These are phyloP conservation scores for Anser cygnoides DNA, from an alignment of 2,113 vertebrate species.

Conservation along the genomic window DNA sequence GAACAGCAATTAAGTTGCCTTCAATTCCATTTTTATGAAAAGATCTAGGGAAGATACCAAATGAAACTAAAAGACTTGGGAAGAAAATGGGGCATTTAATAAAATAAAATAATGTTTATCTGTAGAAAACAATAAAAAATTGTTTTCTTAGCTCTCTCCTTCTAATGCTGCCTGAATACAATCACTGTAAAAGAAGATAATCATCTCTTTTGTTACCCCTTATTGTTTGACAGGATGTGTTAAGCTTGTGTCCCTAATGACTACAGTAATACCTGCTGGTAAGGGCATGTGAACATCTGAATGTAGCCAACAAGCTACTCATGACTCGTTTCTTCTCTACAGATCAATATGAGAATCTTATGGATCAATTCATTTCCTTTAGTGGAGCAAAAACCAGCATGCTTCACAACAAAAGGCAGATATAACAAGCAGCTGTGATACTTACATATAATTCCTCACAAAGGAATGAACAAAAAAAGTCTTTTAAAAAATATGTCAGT, in stretches of 20 bases:
- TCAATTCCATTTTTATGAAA: conserved; percentile 44
- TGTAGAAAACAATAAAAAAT: conserved; percentile 5
- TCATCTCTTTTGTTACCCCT: conserved; percentile 17
- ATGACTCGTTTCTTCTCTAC: conserved; percentile 60
- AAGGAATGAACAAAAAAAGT: conserved; percentile 34
- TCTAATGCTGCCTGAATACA: conserved; percentile 1
- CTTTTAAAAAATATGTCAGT: not conserved
- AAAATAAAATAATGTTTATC: not conserved
- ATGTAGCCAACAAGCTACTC: conserved; percentile 60
- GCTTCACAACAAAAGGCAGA: conserved; percentile 64
- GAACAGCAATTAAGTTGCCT: conserved; percentile 63
- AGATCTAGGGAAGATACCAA: not conserved
- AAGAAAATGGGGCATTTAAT: conserved; percentile 16
- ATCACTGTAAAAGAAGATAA: conserved; percentile 35
- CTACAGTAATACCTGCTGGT: conserved; percentile 66
- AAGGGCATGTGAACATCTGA: conserved; percentile 65
- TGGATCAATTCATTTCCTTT: conserved; percentile 67
- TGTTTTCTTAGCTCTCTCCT: conserved; percentile 22
- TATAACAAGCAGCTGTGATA: conserved; percentile 61
- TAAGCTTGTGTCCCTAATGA: conserved; percentile 56
- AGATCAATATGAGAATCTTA: conserved; percentile 68
- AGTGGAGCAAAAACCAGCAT: conserved; percentile 66
- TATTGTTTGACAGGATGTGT: conserved; percentile 52
- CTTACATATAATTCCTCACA: conserved; percentile 39
- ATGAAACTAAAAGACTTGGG: not conserved